Base-by-base conservation (phyloP, 1,140 invertebrate species). In the Belonocnema kinseyi region DNA sequence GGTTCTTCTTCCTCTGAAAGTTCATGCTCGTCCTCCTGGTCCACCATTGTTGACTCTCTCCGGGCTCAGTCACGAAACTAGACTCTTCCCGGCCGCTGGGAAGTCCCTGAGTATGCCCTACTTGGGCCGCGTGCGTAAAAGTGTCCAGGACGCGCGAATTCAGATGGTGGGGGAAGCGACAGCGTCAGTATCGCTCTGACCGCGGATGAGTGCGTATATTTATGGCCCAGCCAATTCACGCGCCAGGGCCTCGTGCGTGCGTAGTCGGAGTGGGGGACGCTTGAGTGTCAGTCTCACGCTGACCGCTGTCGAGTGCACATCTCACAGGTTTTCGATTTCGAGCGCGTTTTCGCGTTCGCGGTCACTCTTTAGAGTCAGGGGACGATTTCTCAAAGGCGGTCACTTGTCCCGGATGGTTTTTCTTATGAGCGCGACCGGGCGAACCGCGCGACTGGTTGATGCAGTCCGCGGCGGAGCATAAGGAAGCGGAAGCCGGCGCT, bases 381-480 rank as follows among this genome's bases (percentile, higher is more conserved):
- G 11, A 7, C 7, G 8, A 10, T 46, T 46, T 46, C 77, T 78
- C 82, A 76, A 26, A 70, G 77, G 72, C 77, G 74, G 46, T 8
- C 33, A 77, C 79, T 77, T 73, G 50, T 78, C 74, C 78, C 78
- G 78, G 80, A 81, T 80, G 78, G 78, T 81, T 87, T 86, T 89
- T 90, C 86, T 90, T 91, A 89, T 88, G 89, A 86, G 89, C 89
- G 87, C 89, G 88, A 90, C 87, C 85, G 85, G 87, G 85, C 79
- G 84, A 89, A 88, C 85, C 90, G 90, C 89, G 89, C 90, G 90
- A 91, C 90, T 90, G 90, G 87, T 88, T 88, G 89, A 90, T 91
- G 90, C 90, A 91, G 88, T 90, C 86, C 87, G 88, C 85, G 88
- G 85, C 87, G 87, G 87, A 88, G 89, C 87, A 90, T 91, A 91